These are phyloP conservation scores for Imbricaverruca yamaguchii DNA, from an alignment of 2,888 invertebrate genomes.

Conservation along the genomic window DNA sequence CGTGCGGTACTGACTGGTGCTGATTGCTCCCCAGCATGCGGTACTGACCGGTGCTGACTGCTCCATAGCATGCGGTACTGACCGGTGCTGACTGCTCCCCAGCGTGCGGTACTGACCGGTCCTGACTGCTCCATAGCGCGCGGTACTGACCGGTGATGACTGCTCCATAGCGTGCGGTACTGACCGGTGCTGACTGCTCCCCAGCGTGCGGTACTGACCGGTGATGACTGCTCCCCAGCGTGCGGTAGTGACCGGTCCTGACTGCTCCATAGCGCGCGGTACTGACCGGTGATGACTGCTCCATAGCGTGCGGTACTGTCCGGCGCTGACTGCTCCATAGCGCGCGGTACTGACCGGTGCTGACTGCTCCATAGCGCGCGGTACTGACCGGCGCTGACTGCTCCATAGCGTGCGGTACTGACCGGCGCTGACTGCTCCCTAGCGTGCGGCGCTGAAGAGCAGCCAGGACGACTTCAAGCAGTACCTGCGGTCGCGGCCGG, in stretches of 20 bases:
- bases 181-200: slow-evolving; percentile 30
- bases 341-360: slow-evolving; percentile 32
- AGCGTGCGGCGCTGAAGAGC: slow-evolving; percentile 60
- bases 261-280: slow-evolving; percentile 45
- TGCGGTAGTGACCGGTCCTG: too few relatives aligned
- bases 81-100: slow-evolving; percentile 31
- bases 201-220: slow-evolving; percentile 43
- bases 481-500: slow-evolving; percentile 77
- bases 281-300: neutral
- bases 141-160: too few relatives aligned
- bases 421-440: slow-evolving; percentile 31
- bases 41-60: too few relatives aligned
- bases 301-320: slow-evolving; percentile 44
- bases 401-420: slow-evolving; percentile 45
- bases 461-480: slow-evolving; percentile 84
- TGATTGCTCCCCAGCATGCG: slow-evolving; percentile 45
- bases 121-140: slow-evolving; percentile 44
- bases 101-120: slow-evolving; percentile 43
- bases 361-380: slow-evolving; percentile 45
- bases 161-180: slow-evolving; percentile 45
- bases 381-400: too few relatives aligned
- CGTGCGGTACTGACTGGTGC: slow-evolving; percentile 32
- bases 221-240: slow-evolving; percentile 43
- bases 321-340: slow-evolving; percentile 42
- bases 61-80: slow-evolving; percentile 45